Percentiles rank a stretch among this genome's conserved stretches.
phyloP scores from a whole-genome alignment of 2,797 vertebrate species.

The Margarornis squamiger region DNA sequence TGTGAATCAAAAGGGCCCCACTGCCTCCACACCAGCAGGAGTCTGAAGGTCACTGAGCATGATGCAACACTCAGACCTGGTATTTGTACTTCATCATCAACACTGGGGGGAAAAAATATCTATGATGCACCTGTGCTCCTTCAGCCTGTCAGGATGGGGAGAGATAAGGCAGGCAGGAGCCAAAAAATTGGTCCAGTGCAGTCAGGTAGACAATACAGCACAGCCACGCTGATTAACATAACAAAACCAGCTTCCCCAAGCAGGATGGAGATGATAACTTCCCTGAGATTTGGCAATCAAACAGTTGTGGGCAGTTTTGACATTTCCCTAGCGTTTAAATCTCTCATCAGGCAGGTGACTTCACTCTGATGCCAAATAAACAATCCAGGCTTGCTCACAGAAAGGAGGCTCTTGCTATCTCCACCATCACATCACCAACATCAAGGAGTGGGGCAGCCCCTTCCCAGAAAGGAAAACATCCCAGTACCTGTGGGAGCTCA shows the following conservation, averaged over 20 bases:
- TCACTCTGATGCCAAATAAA: conserved; percentile 44
- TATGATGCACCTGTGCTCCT: neutral
- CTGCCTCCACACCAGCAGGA: neutral
- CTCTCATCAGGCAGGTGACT: conserved; percentile 50
- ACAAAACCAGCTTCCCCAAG: conserved; percentile 25
- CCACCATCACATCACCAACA: neutral
- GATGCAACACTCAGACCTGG: neutral
- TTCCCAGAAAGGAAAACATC: neutral
- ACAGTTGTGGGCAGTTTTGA: conserved; percentile 40
- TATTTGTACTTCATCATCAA: neutral
- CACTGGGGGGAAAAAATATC: neutral
- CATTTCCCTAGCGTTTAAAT: conserved; percentile 10
- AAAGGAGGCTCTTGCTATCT: neutral
- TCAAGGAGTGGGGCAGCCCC: neutral
- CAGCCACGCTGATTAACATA: neutral
- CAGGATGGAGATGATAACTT: conserved; percentile 1
- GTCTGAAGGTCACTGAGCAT: neutral
- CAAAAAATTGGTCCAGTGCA: neutral
- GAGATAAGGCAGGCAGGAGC: neutral
- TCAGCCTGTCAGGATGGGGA: neutral
- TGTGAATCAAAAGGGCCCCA: conserved; percentile 44
- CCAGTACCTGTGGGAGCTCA: neutral
- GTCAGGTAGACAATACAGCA: neutral
- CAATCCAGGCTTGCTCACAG: neutral
- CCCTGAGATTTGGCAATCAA: conserved; percentile 36